Conservation (phyloP, 2,113 vertebrate species). For the Astatoreochromis straeleni region DNA sequence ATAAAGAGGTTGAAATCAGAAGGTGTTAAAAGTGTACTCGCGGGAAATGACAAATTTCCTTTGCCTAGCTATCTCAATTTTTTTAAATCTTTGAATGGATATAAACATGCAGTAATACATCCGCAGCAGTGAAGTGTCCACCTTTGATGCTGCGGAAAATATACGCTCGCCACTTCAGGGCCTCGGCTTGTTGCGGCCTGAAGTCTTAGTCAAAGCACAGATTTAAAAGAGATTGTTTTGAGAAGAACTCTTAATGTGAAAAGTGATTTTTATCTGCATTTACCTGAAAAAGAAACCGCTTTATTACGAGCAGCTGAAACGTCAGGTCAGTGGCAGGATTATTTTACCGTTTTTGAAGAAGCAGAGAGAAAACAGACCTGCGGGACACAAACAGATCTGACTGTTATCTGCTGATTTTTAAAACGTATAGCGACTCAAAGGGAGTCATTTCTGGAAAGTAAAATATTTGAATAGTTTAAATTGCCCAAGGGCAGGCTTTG, state of each 20-base stretch:
- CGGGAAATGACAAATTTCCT: not conserved
- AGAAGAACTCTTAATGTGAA: not conserved
- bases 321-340: not conserved
- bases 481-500: not conserved
- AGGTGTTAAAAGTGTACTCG: not conserved
- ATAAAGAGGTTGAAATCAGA: not conserved
- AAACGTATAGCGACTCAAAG: not conserved
- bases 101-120: not conserved
- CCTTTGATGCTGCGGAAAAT: not conserved
- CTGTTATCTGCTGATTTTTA: not conserved
- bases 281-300: not conserved
- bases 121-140: not conserved
- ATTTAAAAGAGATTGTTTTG: not conserved
- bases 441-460: not conserved
- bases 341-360: not conserved
- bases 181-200: not conserved
- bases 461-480: not conserved
- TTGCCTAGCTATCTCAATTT: not conserved
- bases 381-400: not conserved
- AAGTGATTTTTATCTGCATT: not conserved
- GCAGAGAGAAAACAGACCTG: not conserved
- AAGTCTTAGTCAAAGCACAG: not conserved
- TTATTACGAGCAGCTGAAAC: not conserved
- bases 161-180: not conserved
- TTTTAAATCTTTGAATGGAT: not conserved